Percentiles rank a stretch among this genome's conserved stretches.
phyloP scores from a whole-genome alignment of 2,888 invertebrate species.

The Byasa hedistus region DNA sequence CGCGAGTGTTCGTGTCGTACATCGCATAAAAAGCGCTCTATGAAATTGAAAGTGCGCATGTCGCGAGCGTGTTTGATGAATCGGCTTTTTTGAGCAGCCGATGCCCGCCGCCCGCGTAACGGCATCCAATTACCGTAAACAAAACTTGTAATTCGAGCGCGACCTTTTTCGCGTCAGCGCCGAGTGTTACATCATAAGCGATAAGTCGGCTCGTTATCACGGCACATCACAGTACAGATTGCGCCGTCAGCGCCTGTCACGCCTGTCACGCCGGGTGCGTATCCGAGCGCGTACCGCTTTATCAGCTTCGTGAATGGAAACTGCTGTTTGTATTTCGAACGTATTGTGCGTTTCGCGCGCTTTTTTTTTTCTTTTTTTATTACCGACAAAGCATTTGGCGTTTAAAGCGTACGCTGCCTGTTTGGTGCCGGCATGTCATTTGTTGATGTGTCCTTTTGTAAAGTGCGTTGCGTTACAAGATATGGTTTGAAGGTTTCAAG shows the following conservation, averaged over 20 bases:
- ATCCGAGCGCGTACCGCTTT: slow-evolving; percentile 36
- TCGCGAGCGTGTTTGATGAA: background rate
- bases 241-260: slow-evolving; percentile 39
- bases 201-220: slow-evolving; percentile 50
- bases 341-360: slow-evolving; percentile 10
- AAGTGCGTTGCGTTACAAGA: too few species aligned
- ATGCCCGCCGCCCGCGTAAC: slow-evolving; percentile 9
- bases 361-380: slow-evolving; percentile 2
- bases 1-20: too few species aligned
- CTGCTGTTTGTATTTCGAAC: slow-evolving; percentile 14
- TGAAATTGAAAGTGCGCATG: too few species aligned
- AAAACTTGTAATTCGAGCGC: slow-evolving; percentile 35
- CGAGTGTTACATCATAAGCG: slow-evolving; percentile 48
- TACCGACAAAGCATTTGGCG: too few species aligned
- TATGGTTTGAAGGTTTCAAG: too few species aligned
- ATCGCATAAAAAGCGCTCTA: too few species aligned
- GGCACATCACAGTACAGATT: slow-evolving; percentile 52
- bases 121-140: slow-evolving; percentile 27
- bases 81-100: background rate
- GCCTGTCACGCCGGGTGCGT: slow-evolving; percentile 35
- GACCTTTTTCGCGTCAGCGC: slow-evolving; percentile 39
- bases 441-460: too few species aligned
- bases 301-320: slow-evolving; percentile 32
- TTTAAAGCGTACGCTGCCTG: too few species aligned
- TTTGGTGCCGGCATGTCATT: too few species aligned